These are phyloP conservation scores for Drosophila planitibia DNA, from an alignment of 2,888 invertebrate genomes.

Conservation along the genomic window DNA sequence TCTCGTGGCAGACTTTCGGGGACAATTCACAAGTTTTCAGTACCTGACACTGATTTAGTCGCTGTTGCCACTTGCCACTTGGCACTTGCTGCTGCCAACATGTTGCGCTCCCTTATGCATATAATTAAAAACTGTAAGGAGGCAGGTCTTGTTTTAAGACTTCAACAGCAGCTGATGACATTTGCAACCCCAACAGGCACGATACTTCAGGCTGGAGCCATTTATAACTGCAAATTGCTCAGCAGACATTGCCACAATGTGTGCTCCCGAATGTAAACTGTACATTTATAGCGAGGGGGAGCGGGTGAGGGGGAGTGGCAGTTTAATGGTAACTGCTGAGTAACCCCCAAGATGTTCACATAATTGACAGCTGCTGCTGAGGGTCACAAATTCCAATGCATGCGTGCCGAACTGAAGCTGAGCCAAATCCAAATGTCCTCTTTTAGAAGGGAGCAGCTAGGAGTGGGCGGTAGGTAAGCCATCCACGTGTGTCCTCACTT, in stretches of 20 bases:
- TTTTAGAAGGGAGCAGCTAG: not conserved
- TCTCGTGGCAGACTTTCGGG: slow-evolving; percentile 3
- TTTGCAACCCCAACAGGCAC: slow-evolving; percentile 26
- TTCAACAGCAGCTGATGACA: slow-evolving; percentile 72
- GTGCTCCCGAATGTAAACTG: slow-evolving; percentile 71
- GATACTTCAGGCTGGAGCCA: slow-evolving; percentile 22
- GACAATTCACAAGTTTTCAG: slow-evolving; percentile 62
- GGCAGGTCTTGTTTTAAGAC: slow-evolving; percentile 13
- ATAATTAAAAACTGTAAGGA: slow-evolving; percentile 63
- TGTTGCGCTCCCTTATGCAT: slow-evolving; percentile 69
- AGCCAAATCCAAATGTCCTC: slow-evolving; percentile 8
- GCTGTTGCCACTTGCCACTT: slow-evolving; percentile 28
- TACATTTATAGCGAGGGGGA: slow-evolving; percentile 43
- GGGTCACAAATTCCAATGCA: slow-evolving; percentile 71
- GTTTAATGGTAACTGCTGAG: slow-evolving; percentile 56
- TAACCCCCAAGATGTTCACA: slow-evolving; percentile 37
- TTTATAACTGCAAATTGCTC: slow-evolving; percentile 60
- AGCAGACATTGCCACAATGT: slow-evolving; percentile 75
- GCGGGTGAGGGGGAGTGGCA: not conserved
- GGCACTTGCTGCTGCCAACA: slow-evolving; percentile 48
- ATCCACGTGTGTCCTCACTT: slow-evolving; percentile 61
- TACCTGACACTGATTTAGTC: slow-evolving; percentile 59
- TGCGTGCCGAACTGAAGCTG: slow-evolving; percentile 27
- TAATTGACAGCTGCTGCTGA: slow-evolving; percentile 39
- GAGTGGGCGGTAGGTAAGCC: slow-evolving; percentile 15